Base-by-base conservation (phyloP, 1,140 invertebrate species). In the Amyelois transitella region DNA sequence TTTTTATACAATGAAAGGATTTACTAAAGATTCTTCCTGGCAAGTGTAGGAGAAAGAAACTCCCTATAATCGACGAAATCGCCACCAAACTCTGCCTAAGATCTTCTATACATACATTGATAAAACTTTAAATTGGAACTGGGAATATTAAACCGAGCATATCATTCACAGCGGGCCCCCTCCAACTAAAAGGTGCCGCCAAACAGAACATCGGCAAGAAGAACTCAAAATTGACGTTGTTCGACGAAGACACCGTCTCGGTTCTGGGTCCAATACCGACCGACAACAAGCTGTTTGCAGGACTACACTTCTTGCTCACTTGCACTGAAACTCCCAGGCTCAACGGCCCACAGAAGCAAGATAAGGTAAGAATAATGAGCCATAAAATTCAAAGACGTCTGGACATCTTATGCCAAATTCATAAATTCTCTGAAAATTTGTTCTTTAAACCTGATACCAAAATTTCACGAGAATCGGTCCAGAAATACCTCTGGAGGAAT, bases 281-380 rank as follows among this genome's bases (percentile, higher is more conserved):
- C 0, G 86, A 85, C 3, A 89, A 83, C 10, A 87, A 72, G 7
- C 59, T 91, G 10, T 92, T 92, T 55, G 77, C 81, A 0, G 90
- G 88, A 0, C 70, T 89, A 47, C 87, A 88, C 17, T 92, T 92
- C 60, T 60, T 92, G 5, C 62, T 92, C 0, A 91, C 90, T 1
- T 91, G 89, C 57, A 89, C 88, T 5, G 83, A 88, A 7, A 66
- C 80, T 0, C 77, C 89, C 0, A 44, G 66, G 73, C 2, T 1
- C 1, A 28, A 12, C 47, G 68, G 18, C 51, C 57, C 10, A 28
- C 53, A 43, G 52, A 53, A 21, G 8, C 32, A 38, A 14, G 32
- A 38, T 14, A 38, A 38, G 12, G 32, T 38, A 14, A 38, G 7
- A 28, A n/a, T n/a, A n/a, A n/a, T n/a, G n/a, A n/a, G n/a, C n/a